These are phyloP conservation scores for Menidia menidia DNA, from an alignment of 2,797 vertebrate genomes.

Conservation along the genomic window DNA sequence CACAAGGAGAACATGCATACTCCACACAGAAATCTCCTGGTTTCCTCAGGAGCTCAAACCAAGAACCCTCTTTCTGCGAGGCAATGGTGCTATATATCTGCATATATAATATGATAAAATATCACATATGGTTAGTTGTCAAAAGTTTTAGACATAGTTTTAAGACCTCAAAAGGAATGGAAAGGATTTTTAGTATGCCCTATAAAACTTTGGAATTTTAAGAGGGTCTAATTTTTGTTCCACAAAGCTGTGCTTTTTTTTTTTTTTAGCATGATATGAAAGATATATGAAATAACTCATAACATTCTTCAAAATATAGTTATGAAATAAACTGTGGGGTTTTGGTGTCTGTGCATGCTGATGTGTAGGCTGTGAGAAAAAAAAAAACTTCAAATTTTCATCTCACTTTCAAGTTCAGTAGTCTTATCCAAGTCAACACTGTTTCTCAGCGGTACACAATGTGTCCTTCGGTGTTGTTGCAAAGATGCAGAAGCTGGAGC, in stretches of 20 bases:
- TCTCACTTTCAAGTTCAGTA: constrained; percentile 3
- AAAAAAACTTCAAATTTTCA: background rate
- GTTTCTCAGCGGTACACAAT: constrained; percentile 4
- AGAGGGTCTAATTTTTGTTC: too few relatives aligned
- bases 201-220: too few relatives aligned
- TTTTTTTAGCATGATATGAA: background rate
- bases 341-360: background rate
- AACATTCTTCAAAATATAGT: background rate
- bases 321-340: background rate
- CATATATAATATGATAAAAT: too few relatives aligned
- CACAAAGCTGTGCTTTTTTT: background rate
- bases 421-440: constrained; percentile 12
- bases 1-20: too few relatives aligned
- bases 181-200: too few relatives aligned
- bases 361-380: background rate
- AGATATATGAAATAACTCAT: background rate
- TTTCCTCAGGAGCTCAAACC: too few relatives aligned
- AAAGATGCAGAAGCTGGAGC: background rate
- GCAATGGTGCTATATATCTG: too few relatives aligned
- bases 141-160: too few relatives aligned
- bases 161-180: too few relatives aligned
- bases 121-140: too few relatives aligned
- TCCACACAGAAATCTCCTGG: too few relatives aligned
- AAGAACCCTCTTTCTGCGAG: too few relatives aligned
- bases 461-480: background rate